Conservation (phyloP, 2,113 vertebrate species). For the Peucedramus taeniatus region DNA sequence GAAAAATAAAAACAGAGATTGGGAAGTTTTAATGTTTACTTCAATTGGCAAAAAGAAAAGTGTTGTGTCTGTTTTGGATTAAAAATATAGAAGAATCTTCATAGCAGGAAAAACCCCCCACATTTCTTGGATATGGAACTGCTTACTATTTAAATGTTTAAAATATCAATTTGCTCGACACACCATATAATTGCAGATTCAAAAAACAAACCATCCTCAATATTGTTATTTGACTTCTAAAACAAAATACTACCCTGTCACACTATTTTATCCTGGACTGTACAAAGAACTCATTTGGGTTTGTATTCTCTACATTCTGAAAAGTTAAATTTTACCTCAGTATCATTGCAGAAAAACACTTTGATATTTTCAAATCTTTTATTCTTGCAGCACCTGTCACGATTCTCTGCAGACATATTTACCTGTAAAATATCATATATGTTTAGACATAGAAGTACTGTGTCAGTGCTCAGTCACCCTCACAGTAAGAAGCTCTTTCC, state of each 20-base stretch:
- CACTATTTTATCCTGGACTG: neutral
- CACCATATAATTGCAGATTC: neutral
- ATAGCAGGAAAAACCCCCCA: neutral
- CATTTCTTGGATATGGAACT: neutral
- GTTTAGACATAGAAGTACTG: neutral
- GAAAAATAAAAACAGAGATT: neutral
- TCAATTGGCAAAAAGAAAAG: neutral
- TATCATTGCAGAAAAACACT: slow-evolving; percentile 46
- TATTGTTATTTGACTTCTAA: neutral
- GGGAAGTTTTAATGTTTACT: neutral
- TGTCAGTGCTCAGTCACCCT: neutral
- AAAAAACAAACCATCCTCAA: neutral
- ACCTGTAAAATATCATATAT: slow-evolving; percentile 46
- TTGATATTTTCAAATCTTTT: neutral
- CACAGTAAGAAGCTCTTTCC: neutral
- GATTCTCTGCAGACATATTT: slow-evolving; percentile 23
- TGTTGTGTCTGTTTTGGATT: neutral
- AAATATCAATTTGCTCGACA: neutral
- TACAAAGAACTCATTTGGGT: neutral
- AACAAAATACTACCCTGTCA: neutral
- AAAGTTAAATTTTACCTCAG: slow-evolving; percentile 48
- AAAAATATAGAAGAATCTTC: neutral
- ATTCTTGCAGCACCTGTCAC: slow-evolving; percentile 41
- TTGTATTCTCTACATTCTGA: neutral
- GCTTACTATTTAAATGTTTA: neutral